Evolutionary conservation across 2,888 invertebrate genomes (phyloP), one percentile per base, ranked within the genome.

Genomic region (Macaria liturata): DNA sequence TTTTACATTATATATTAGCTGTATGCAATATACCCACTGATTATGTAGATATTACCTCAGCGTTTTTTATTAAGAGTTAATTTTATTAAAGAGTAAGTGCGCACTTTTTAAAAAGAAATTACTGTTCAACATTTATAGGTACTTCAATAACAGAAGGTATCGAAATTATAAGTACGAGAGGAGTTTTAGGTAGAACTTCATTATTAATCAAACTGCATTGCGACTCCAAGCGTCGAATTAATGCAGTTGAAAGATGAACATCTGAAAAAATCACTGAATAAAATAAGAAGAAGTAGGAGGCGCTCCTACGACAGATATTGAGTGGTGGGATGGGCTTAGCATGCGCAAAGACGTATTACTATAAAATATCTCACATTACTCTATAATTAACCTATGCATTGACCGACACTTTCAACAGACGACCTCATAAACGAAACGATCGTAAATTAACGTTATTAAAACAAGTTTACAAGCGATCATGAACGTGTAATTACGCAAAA

Each of bases 241-340:
- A 88, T 89, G 88, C 89, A 89, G 89, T 78, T 68, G 76, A 84
- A 45, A 51, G 84, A 86, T 81, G 80, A 82, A 78, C 81, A 79
- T 75, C 83, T 86, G 83, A 86, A 88, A 86, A 82, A 71, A 75
- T 73, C 74, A 75, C 83, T 83, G 86, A 88, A 87, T 88, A 89
- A 90, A 90, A 90, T 87, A 90, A 91, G 81, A 87, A 87, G 80
- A 88, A 89, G 88, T 88, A 91, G 90, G 91, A 91, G 91, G 91
- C 83, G 86, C 84, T 84, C 81, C 73, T 74, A 80, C 84, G 92
- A 91, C 91, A 88, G 90, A 91, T 92, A 91, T 92, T 91, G 91
- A 92, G 91, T 92, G 77, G 91, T 88, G 91, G 91, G 91, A 85
- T 82, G 92, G 91, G 88, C 91, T 74, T 88, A 88, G 77, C 87